Conservation (phyloP, 2,797 vertebrate genomes). For the Lycodopsis pacificus region DNA sequence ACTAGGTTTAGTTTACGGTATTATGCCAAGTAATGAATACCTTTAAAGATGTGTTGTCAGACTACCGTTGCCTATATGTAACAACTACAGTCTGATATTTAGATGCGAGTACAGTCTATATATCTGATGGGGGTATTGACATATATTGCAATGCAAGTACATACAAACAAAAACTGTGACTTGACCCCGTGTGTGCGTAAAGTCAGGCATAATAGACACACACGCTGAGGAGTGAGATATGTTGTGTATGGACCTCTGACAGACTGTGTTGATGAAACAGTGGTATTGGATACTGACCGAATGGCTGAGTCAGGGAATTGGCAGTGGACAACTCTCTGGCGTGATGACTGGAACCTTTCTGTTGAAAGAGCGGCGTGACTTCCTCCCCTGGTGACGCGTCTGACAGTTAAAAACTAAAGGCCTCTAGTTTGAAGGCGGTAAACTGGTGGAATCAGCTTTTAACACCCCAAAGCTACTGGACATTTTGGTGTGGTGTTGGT, state of each 20-base stretch:
- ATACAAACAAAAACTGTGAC: constrained; percentile 53
- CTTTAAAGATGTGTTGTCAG: constrained; percentile 24
- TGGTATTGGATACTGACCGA: constrained; percentile 49
- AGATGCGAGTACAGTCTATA: constrained; percentile 69
- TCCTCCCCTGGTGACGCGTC: constrained; percentile 24
- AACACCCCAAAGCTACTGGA: not conserved
- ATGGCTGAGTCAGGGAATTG: constrained; percentile 67
- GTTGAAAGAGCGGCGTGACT: constrained; percentile 37
- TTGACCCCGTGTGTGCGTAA: constrained; percentile 40
- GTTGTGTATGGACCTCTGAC: constrained; percentile 60
- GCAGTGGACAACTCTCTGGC: constrained; percentile 77
- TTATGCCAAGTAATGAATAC: constrained; percentile 55
- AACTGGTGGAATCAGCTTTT: not conserved
- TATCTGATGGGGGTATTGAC: constrained; percentile 77
- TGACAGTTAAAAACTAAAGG: constrained; percentile 29
- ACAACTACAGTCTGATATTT: constrained; percentile 53
- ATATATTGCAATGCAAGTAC: constrained; percentile 80
- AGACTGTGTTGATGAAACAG: constrained; percentile 56
- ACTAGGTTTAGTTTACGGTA: constrained; percentile 49
- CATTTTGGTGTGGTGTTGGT: not conserved
- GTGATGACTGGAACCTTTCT: constrained; percentile 55
- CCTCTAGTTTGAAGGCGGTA: constrained; percentile 47
- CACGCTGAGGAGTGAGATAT: constrained; percentile 42
- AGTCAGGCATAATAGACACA: constrained; percentile 25
- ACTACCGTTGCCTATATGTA: constrained; percentile 50